Percentiles rank a stretch among this genome's conserved stretches.
Conservation (phyloP, 2,888 invertebrate species). For the Chironomus riparius region DNA sequence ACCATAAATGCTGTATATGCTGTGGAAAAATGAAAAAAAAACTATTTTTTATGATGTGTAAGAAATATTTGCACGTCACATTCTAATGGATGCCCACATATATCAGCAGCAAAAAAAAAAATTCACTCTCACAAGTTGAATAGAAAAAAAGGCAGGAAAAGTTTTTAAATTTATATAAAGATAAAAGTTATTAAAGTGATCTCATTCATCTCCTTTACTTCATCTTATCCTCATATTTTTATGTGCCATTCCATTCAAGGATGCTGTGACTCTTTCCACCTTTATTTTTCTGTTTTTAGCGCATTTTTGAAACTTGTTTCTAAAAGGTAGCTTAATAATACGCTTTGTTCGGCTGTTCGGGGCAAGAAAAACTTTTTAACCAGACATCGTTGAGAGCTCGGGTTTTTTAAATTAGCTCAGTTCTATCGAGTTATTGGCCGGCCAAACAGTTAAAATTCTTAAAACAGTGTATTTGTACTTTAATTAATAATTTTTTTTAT, state of each 20-base stretch:
- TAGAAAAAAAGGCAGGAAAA: neutral
- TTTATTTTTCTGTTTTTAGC: no score
- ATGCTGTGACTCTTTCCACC: neutral
- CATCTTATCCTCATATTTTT: neutral
- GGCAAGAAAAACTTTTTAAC: no score
- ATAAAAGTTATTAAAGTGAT: constrained; percentile 8
- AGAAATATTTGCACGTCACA: neutral
- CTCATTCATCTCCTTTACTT: neutral
- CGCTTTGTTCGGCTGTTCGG: no score
- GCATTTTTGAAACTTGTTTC: no score
- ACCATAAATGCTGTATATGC: neutral
- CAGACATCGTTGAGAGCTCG: no score
- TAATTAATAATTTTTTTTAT: no score
- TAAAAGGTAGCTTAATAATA: no score
- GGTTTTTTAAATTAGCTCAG: no score
- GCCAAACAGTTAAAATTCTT: no score
- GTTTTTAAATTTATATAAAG: constrained; percentile 2
- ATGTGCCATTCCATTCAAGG: neutral
- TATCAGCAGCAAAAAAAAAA: neutral
- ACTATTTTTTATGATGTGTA: neutral
- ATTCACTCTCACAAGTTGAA: neutral
- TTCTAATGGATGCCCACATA: neutral
- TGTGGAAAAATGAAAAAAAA: neutral
- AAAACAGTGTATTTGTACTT: no score
- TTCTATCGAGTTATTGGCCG: no score